Evolutionary conservation across 2,113 vertebrate genomes (phyloP), one percentile per base, ranked within the genome.

Genomic region (Laterallus jamaicensis): DNA sequence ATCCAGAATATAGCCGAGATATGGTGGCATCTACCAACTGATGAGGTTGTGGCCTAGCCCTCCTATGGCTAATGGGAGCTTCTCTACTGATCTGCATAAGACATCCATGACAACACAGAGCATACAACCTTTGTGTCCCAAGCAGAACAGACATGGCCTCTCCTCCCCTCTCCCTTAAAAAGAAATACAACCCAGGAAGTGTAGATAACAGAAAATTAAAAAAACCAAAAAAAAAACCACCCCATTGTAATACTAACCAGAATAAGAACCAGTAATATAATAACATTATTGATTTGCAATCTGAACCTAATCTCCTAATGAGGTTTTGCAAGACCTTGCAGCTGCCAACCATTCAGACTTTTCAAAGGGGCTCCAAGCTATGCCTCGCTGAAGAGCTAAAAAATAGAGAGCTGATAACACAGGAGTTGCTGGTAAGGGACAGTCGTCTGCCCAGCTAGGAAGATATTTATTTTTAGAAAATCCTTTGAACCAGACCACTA

Each of bases 391-490:
- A 88, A 84, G 70, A 93, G 50, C 81, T 90, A 12, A 88, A 96
- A 96, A 78, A 76, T 39, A 85, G 66, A 86, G 86, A 95, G 94
- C 94, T 90, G 84, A 88, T 97, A 96, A 95, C 86, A 82, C 89
- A 80, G 83, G 92, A 97, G 95, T 59, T 96, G 52, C 73, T 96
- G 84, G 80, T 85, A 71, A 71, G 68, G 64, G 91, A 88, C 64
- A 95, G 68, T 92, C 93, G 73, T 97, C 86, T 98, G 92, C 93
- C 59, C 95, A 95, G 95, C 64, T 44, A 97, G 90, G 91, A 95
- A 95, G 88, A 90, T 97, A 93, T 89, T 98, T 98, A 98, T 98
- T 98, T 98, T 98, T 98, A 98, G 98, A 97, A 97, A 95, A 97
- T 94, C 89, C 95, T 97, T 97, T 96, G 96, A 96, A 97, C 70